phyloP scores from a whole-genome alignment of 2,113 vertebrate genomes.

The Trichechus manatus region DNA sequence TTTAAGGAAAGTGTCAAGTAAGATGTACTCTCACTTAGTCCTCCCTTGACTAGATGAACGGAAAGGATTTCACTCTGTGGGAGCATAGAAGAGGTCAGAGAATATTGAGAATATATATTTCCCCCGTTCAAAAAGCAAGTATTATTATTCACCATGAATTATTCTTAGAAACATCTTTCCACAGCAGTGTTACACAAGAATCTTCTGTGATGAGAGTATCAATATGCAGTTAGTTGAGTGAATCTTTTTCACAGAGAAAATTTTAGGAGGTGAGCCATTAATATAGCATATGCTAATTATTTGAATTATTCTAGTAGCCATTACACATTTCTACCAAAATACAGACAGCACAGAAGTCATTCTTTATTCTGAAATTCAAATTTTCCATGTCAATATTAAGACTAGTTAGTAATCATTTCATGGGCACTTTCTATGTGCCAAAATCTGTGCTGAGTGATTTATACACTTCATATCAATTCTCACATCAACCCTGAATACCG shows the following conservation, averaged over 20 bases:
- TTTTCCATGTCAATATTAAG: background rate
- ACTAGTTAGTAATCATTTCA: background rate
- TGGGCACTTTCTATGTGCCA: background rate
- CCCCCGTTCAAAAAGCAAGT: too few relatives aligned
- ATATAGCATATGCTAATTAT: background rate
- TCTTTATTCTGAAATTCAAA: background rate
- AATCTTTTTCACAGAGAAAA: background rate
- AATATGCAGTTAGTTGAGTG: background rate
- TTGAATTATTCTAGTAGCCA: background rate
- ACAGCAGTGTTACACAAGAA: background rate
- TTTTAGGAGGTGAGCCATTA: background rate
- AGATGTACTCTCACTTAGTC: background rate
- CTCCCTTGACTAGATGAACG: background rate
- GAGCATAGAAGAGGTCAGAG: background rate
- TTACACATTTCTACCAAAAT: background rate
- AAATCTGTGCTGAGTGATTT: background rate
- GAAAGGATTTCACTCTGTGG: background rate
- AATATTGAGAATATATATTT: background rate
- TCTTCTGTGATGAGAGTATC: background rate
- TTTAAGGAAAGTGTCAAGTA: background rate
- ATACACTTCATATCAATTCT: background rate
- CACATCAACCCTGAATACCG: background rate
- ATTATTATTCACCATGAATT: background rate
- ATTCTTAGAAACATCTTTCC: background rate
- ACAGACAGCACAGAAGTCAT: background rate